Conservation (phyloP, 2,113 vertebrate genomes). For the Muntiacus muntjak region DNA sequence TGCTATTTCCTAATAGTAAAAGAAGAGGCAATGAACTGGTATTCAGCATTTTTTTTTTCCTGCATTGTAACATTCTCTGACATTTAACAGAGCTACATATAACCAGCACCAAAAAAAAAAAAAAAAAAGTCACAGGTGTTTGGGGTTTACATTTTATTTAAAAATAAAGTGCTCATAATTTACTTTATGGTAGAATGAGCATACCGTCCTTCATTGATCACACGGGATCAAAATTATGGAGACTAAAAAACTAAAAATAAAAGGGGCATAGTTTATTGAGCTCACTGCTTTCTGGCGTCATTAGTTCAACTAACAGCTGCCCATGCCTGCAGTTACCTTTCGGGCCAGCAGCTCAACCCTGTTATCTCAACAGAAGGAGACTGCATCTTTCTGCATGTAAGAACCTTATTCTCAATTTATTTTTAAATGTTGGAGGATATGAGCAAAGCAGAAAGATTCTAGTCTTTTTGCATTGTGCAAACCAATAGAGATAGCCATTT, state of each 20-base stretch:
- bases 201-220: constrained; percentile 9
- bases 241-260: not conserved
- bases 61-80: not conserved
- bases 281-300: not conserved
- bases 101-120: not conserved
- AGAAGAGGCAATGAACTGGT: not conserved
- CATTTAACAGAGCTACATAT: not conserved
- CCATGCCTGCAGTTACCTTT: not conserved
- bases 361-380: constrained; percentile 21
- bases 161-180: constrained; percentile 21
- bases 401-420: not conserved
- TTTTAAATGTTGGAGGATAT: not conserved
- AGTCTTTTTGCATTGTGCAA: not conserved
- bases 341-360: not conserved
- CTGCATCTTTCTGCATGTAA: constrained; percentile 13
- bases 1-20: not conserved
- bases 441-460: not conserved
- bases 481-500: not conserved
- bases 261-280: not conserved
- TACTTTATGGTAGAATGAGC: constrained; percentile 21
- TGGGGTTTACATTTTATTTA: not conserved
- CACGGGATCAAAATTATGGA: constrained; percentile 52
- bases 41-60: not conserved
- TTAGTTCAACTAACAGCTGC: constrained; percentile 20
- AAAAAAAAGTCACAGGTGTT: not conserved